phyloP scores from a whole-genome alignment of 2,888 invertebrate species.

The Biston stratarius region DNA sequence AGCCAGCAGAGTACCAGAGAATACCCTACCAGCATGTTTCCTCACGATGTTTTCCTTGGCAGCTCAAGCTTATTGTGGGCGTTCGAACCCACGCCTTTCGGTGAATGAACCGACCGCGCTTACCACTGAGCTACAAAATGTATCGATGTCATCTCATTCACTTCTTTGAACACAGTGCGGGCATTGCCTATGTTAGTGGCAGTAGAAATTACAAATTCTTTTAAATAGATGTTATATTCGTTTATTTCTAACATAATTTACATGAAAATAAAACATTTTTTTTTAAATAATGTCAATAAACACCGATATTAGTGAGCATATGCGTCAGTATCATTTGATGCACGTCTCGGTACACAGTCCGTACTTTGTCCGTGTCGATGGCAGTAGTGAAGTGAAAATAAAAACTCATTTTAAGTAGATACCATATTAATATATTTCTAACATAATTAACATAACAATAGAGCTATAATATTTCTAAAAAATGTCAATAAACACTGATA shows the following conservation, averaged over 20 bases:
- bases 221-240: background rate
- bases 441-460: background rate
- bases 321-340: slow-evolving; percentile 88
- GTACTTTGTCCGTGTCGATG: slow-evolving; percentile 91
- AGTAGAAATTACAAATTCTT: slow-evolving; percentile 65
- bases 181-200: slow-evolving; percentile 92
- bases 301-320: slow-evolving; percentile 76
- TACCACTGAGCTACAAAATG: slow-evolving; percentile 70
- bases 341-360: slow-evolving; percentile 90
- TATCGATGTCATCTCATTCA: slow-evolving; percentile 89
- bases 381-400: slow-evolving; percentile 92
- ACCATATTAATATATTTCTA: background rate
- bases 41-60: too few species aligned
- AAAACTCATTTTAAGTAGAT: slow-evolving; percentile 48
- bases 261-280: background rate
- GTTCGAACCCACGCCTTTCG: too few species aligned
- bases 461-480: background rate
- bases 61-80: too few species aligned
- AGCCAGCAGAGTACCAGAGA: too few species aligned
- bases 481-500: slow-evolving; percentile 71
- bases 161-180: slow-evolving; percentile 90
- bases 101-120: too few species aligned
- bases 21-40: too few species aligned
- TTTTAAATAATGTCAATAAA: slow-evolving; percentile 58
- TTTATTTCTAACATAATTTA: background rate